These are phyloP conservation scores for Leptopilina clavipes DNA, from an alignment of 1,140 invertebrate species.

Conservation along the genomic window DNA sequence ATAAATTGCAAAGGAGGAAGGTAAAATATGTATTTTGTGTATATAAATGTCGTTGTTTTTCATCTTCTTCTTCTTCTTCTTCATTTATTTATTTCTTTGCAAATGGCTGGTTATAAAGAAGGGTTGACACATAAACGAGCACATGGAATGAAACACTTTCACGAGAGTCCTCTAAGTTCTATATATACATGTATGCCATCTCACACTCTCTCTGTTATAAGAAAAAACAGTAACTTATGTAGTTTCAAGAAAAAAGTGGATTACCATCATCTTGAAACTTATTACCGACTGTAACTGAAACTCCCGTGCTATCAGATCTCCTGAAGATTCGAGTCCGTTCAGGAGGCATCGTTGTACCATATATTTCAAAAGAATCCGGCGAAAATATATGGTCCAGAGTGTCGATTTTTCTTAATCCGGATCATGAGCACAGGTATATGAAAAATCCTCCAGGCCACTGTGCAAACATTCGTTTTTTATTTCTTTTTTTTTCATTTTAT, in stretches of 20 bases:
- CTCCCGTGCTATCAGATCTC: slow-evolving; percentile 25
- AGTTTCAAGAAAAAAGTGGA: slow-evolving; percentile 18
- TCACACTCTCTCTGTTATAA: not conserved
- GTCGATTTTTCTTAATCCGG: slow-evolving; percentile 32
- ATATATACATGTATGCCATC: not conserved
- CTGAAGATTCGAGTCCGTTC: not conserved
- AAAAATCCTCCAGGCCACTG: not conserved
- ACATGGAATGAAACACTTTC: not conserved
- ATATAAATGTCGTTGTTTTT: not conserved
- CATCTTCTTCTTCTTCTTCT: not conserved
- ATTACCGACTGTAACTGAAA: slow-evolving; percentile 27
- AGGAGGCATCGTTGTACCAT: not conserved
- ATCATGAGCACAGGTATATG: not conserved
- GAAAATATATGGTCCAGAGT: slow-evolving; percentile 11
- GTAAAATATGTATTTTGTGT: slow-evolving; percentile 10
- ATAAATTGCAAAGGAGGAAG: not conserved
- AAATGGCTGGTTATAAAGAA: not conserved
- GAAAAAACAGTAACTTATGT: slow-evolving; percentile 27
- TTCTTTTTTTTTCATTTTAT: too few species aligned
- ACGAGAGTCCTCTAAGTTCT: not conserved
- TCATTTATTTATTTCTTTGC: not conserved
- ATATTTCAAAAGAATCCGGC: slow-evolving; percentile 16
- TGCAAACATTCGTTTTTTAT: too few species aligned
- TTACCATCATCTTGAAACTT: slow-evolving; percentile 17
- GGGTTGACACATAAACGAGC: not conserved